phyloP scores from a whole-genome alignment of 2,797 vertebrate genomes.

The Hypotaenidia philippensis region DNA sequence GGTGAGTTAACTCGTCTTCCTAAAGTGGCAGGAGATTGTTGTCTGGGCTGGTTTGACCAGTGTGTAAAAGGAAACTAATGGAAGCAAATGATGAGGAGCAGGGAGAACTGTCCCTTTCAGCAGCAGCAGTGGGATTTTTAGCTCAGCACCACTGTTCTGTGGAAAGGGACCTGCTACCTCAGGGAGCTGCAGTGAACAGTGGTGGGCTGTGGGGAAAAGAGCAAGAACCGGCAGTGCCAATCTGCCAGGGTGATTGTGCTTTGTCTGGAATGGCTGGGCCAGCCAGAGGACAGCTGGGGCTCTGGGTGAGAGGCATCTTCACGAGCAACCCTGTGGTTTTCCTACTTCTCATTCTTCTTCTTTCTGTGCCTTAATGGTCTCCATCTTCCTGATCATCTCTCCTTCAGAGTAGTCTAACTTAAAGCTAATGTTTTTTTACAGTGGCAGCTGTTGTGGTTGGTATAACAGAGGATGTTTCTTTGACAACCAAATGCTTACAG shows the following conservation, averaged over 20 bases:
- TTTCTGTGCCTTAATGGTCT: background rate
- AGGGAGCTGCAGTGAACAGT: fast-evolving
- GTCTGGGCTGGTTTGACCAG: background rate
- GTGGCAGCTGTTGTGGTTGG: background rate
- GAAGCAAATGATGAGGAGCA: background rate
- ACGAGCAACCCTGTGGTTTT: background rate
- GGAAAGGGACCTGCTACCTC: background rate
- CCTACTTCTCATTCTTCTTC: background rate
- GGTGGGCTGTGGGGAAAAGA: fast-evolving
- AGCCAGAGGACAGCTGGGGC: background rate
- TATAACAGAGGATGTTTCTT: background rate
- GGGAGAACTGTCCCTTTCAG: background rate
- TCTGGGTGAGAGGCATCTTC: background rate
- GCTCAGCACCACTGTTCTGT: background rate
- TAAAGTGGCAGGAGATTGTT: background rate
- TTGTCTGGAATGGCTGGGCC: background rate
- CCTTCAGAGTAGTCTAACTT: background rate
- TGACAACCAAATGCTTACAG: background rate
- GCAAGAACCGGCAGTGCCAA: fast-evolving
- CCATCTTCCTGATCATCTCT: background rate
- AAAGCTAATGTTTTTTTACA: background rate
- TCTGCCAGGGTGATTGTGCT: background rate
- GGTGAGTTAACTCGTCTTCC: background rate
- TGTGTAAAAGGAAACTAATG: background rate
- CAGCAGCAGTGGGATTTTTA: background rate